Evolutionary conservation across 2,113 vertebrate species (phyloP).

Genomic region (Tetrao urogallus): DNA sequence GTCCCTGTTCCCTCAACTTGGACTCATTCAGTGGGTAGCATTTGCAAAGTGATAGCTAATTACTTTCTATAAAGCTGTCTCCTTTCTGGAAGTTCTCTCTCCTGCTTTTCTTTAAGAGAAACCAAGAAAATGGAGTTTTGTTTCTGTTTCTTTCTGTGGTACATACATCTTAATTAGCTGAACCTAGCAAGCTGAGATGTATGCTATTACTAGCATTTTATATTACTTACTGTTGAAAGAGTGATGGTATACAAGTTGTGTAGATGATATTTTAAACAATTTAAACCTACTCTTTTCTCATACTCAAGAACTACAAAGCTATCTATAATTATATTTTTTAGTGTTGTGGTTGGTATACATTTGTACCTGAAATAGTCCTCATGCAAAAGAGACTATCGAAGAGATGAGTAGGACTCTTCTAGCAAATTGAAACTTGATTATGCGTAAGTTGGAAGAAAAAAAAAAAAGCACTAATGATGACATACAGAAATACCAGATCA

Average conservation of each 20-base stretch:
- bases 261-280: background rate
- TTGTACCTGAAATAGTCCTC: background rate
- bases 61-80: background rate
- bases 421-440: background rate
- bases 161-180: background rate
- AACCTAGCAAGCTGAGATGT: background rate
- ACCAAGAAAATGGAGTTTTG: rapidly evolving
- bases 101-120: background rate
- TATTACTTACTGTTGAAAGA: background rate
- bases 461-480: background rate
- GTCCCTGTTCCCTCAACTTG: background rate
- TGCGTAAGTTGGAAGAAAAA: background rate
- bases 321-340: background rate
- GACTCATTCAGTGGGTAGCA: background rate
- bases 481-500: background rate
- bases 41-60: background rate
- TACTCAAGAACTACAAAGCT: background rate
- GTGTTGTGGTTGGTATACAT: background rate
- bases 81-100: background rate
- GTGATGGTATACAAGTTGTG: background rate
- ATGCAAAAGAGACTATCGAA: background rate
- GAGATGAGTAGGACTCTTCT: background rate
- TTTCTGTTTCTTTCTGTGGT: background rate
- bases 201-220: background rate
- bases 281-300: background rate